Percentiles rank a stretch among this genome's conserved stretches.
These are phyloP conservation scores for Eupsilia transversa DNA, from an alignment of 2,888 invertebrate species.

Conservation along the genomic window DNA sequence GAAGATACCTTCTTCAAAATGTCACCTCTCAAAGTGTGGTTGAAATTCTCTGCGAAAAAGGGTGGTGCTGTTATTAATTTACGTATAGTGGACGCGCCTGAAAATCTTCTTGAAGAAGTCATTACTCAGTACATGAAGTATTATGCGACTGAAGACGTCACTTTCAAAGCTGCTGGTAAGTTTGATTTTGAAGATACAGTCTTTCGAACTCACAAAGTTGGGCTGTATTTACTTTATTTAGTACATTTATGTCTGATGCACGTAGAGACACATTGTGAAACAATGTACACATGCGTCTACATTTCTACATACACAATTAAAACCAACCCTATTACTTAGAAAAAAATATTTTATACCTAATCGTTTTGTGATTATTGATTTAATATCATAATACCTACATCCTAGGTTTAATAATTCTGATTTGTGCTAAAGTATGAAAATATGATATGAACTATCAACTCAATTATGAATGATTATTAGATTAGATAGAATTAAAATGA, in stretches of 20 bases:
- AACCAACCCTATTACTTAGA: too few species aligned
- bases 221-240: too few species aligned
- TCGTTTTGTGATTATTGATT: too few species aligned
- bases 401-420: too few species aligned
- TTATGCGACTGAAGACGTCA: slow-evolving; percentile 59
- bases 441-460: background rate
- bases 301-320: too few species aligned
- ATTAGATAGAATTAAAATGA: background rate
- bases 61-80: slow-evolving; percentile 50
- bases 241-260: background rate
- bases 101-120: slow-evolving; percentile 59
- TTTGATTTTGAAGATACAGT: background rate
- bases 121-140: slow-evolving; percentile 54
- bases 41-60: slow-evolving; percentile 45
- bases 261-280: too few species aligned
- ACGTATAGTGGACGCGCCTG: slow-evolving; percentile 63
- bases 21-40: slow-evolving; percentile 58
- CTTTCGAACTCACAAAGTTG: background rate
- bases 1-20: background rate
- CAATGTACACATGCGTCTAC: too few species aligned
- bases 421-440: background rate
- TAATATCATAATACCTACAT: too few species aligned
- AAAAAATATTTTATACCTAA: too few species aligned
- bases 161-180: slow-evolving; percentile 64
- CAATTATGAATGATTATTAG: too few species aligned